Evolutionary conservation across 2,888 invertebrate genomes (phyloP).

Genomic region (Caenorhabditis uteleia): DNA sequence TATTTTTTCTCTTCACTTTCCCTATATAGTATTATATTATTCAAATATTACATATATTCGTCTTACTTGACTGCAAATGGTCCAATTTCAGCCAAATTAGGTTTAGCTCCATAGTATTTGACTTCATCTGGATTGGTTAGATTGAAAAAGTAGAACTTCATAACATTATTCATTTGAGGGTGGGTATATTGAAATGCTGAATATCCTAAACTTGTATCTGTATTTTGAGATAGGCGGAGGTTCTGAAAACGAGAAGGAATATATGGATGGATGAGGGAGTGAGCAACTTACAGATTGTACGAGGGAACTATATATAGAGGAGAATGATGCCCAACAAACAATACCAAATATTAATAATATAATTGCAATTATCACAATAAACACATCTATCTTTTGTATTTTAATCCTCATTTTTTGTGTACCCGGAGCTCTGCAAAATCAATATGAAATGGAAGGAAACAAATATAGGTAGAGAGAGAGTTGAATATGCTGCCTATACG

Average conservation of each 20-base stretch:
- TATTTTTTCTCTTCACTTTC: conserved; percentile 61
- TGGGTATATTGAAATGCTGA: conserved; percentile 39
- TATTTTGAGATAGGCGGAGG: conserved; percentile 21
- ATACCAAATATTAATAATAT: conserved; percentile 22
- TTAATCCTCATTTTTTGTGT: conserved; percentile 15
- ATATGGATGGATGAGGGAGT: too few relatives aligned
- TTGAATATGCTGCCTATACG: conserved; percentile 28
- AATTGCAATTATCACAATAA: conserved; percentile 8
- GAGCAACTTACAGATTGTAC: conserved; percentile 12
- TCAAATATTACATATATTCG: not conserved
- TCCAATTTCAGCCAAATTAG: conserved; percentile 50
- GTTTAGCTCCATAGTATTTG: conserved; percentile 50
- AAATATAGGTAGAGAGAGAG: too few relatives aligned
- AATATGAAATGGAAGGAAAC: too few relatives aligned
- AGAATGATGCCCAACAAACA: conserved; percentile 28
- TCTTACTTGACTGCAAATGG: conserved; percentile 48
- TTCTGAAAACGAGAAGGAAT: conserved; percentile 23
- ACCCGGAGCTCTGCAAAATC: too few relatives aligned
- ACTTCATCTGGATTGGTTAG: conserved; percentile 60
- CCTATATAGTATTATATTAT: conserved; percentile 30
- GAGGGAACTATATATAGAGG: conserved; percentile 23
- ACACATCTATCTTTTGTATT: conserved; percentile 21
- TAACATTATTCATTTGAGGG: conserved; percentile 44
- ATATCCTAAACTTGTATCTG: conserved; percentile 34
- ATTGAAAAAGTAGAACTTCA: conserved; percentile 62